These are phyloP conservation scores for Orthonychiurus folsomi DNA, from an alignment of 2,888 invertebrate species.

Conservation along the genomic window DNA sequence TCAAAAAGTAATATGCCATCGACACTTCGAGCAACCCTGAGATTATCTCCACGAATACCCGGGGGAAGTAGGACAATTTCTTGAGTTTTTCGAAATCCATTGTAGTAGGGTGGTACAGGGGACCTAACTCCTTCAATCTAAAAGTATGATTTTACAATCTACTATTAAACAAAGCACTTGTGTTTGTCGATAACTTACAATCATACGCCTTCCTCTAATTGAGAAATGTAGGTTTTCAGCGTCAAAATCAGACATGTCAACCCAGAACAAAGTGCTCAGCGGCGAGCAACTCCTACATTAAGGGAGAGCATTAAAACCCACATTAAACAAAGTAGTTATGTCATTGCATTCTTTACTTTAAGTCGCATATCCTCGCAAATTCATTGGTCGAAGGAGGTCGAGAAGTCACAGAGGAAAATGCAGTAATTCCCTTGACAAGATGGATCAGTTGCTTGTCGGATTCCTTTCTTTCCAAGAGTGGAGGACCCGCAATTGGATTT, in stretches of 20 bases:
- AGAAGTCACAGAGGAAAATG: not conserved
- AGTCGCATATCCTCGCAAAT: not conserved
- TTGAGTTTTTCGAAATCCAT: not conserved
- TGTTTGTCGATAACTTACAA: not conserved
- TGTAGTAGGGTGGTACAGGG: too few species aligned
- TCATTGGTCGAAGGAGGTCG: not conserved
- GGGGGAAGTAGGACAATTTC: not conserved
- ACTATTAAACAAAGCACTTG: too few species aligned
- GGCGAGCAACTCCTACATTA: too few species aligned
- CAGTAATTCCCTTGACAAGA: not conserved
- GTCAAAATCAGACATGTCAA: not conserved
- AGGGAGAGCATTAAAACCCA: too few species aligned
- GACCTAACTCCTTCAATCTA: not conserved
- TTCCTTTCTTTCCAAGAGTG: not conserved
- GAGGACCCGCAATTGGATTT: too few species aligned
- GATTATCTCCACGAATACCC: not conserved
- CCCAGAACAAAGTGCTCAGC: not conserved
- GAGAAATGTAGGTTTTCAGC: not conserved
- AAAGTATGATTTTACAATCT: too few species aligned
- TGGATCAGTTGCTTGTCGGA: not conserved
- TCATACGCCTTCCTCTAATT: not conserved
- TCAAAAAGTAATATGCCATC: not conserved
- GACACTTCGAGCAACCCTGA: not conserved
- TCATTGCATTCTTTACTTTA: not conserved
- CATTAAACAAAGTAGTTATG: too few species aligned